These are phyloP conservation scores for Gisinianus flammeolus DNA, from an alignment of 2,888 invertebrate species.

Conservation along the genomic window DNA sequence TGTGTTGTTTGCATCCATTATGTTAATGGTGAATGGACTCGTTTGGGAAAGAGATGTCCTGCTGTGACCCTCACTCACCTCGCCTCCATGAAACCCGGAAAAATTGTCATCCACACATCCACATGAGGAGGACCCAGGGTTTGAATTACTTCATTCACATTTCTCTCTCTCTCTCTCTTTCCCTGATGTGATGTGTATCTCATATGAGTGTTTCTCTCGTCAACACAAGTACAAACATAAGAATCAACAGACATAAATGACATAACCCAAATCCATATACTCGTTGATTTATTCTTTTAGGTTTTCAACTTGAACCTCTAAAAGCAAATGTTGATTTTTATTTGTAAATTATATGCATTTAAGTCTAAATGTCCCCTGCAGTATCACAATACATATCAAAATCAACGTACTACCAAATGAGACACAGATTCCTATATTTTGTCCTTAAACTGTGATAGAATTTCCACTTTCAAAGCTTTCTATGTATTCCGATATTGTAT, in stretches of 20 bases:
- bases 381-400: too few relatives aligned
- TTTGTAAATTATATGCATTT: too few relatives aligned
- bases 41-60: constrained; percentile 40
- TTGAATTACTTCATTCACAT: constrained; percentile 33
- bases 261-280: neutral
- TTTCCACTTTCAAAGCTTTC: too few relatives aligned
- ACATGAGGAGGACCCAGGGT: constrained; percentile 7
- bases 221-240: constrained; percentile 22
- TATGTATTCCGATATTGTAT: too few relatives aligned
- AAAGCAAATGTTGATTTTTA: neutral
- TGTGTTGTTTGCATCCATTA: constrained; percentile 46
- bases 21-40: constrained; percentile 42
- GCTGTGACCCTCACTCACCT: constrained; percentile 43
- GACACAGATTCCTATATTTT: too few relatives aligned
- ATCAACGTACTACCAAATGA: too few relatives aligned
- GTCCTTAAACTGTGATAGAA: too few relatives aligned
- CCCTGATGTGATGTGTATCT: too few relatives aligned
- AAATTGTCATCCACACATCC: constrained; percentile 41
- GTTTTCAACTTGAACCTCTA: neutral
- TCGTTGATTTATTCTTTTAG: neutral
- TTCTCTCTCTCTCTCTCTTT: neutral
- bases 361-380: too few relatives aligned
- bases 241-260: constrained; percentile 18
- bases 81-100: constrained; percentile 40
- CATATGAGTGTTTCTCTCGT: neutral